phyloP scores from a whole-genome alignment of 2,888 invertebrate species.

The Apamea anceps region DNA sequence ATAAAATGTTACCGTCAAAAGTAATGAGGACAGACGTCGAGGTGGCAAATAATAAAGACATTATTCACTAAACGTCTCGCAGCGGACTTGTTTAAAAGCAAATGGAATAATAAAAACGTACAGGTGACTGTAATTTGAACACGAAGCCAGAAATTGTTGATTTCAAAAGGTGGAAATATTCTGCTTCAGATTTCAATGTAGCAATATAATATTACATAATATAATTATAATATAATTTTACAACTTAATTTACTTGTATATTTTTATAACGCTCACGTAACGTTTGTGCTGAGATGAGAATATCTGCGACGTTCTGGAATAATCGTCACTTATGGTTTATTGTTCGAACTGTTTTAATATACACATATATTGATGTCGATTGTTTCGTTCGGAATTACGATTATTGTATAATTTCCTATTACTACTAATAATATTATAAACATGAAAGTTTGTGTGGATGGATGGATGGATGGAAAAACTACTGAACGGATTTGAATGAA shows the following conservation, averaged over 20 bases:
- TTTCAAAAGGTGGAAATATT: neutral
- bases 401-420: neutral
- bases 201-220: too few relatives aligned
- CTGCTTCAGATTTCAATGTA: neutral
- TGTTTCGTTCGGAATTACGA: too few relatives aligned
- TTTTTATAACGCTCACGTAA: neutral
- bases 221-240: too few relatives aligned
- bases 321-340: neutral
- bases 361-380: neutral
- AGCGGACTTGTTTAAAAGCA: neutral
- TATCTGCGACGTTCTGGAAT: neutral
- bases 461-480: too few relatives aligned
- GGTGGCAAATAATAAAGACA: too few relatives aligned
- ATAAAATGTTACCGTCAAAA: too few relatives aligned
- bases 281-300: neutral
- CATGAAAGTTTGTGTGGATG: too few relatives aligned
- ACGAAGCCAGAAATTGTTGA: constrained; percentile 7
- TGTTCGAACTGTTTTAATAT: neutral
- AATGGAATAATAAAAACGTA: constrained; percentile 16
- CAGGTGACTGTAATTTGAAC: constrained; percentile 35
- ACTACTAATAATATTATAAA: too few relatives aligned
- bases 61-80: too few relatives aligned
- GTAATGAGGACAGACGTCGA: too few relatives aligned
- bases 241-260: too few relatives aligned
- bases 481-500: too few relatives aligned